phyloP scores from a whole-genome alignment of 2,113 vertebrate genomes.

The Sinosuthora webbiana region DNA sequence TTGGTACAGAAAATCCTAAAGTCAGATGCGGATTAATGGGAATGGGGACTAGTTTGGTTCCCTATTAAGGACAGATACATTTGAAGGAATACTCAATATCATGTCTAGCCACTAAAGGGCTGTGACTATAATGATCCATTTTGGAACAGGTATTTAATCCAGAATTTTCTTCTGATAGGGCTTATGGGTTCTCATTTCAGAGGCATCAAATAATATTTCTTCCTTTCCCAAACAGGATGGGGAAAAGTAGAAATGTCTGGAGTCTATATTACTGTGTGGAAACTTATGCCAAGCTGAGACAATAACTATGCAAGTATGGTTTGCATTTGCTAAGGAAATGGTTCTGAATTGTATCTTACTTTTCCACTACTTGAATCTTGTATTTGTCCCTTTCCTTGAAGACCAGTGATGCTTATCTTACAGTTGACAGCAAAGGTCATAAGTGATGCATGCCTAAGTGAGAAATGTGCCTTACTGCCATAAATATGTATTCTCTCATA shows the following conservation, averaged over 20 bases:
- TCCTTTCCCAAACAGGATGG: neutral
- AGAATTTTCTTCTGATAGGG: neutral
- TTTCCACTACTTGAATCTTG: neutral
- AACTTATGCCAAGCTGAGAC: neutral
- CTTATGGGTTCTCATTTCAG: neutral
- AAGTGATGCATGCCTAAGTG: neutral
- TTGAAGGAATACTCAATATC: neutral
- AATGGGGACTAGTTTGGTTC: neutral
- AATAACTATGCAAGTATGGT: neutral
- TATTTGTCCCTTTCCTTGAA: neutral
- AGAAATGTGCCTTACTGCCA: neutral
- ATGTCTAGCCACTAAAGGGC: neutral
- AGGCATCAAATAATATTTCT: neutral
- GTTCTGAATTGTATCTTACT: neutral
- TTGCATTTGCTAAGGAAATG: neutral
- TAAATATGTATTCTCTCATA: neutral
- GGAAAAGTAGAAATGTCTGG: neutral
- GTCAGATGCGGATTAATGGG: neutral
- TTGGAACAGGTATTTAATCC: neutral
- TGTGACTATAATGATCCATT: neutral
- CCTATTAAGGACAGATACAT: neutral
- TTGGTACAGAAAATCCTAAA: neutral
- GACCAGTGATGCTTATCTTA: neutral
- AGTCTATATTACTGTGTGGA: neutral
- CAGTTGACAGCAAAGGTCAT: neutral